phyloP scores from a whole-genome alignment of 2,888 invertebrate species.

The Calameuta filiformis region DNA sequence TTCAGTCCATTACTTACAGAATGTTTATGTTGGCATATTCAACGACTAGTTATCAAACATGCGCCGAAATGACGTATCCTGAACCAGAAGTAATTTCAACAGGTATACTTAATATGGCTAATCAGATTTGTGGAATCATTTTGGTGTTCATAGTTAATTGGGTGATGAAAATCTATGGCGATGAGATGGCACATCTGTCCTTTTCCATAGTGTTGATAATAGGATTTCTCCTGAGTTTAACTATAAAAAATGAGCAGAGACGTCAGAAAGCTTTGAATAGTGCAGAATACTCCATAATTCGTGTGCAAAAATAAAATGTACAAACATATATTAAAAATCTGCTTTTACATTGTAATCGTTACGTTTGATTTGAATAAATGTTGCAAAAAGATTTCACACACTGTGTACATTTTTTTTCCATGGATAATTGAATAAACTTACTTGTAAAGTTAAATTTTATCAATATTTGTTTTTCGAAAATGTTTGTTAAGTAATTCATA shows the following conservation, averaged over 20 bases:
- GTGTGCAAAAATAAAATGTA: too few relatives aligned
- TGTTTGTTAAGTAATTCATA: too few relatives aligned
- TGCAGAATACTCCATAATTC: too few relatives aligned
- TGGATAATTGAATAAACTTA: too few relatives aligned
- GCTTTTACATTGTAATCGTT: too few relatives aligned
- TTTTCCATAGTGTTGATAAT: constrained; percentile 17
- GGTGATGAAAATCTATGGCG: constrained; percentile 36
- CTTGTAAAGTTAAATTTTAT: too few relatives aligned
- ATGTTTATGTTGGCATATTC: constrained; percentile 81
- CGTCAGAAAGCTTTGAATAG: constrained; percentile 18
- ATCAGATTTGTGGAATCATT: constrained; percentile 39
- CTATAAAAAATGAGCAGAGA: constrained; percentile 26
- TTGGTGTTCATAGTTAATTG: constrained; percentile 41
- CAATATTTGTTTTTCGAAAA: too few relatives aligned
- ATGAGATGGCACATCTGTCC: constrained; percentile 41
- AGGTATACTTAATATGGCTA: constrained; percentile 72
- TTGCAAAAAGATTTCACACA: too few relatives aligned
- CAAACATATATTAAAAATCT: too few relatives aligned
- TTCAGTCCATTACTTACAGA: constrained; percentile 57
- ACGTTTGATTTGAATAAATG: too few relatives aligned
- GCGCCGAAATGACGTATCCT: constrained; percentile 77
- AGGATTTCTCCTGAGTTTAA: constrained; percentile 16
- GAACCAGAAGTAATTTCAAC: constrained; percentile 76
- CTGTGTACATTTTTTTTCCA: too few relatives aligned
- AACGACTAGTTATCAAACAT: constrained; percentile 77